phyloP scores from a whole-genome alignment of 2,888 invertebrate species.

The Polymixis lichenea region DNA sequence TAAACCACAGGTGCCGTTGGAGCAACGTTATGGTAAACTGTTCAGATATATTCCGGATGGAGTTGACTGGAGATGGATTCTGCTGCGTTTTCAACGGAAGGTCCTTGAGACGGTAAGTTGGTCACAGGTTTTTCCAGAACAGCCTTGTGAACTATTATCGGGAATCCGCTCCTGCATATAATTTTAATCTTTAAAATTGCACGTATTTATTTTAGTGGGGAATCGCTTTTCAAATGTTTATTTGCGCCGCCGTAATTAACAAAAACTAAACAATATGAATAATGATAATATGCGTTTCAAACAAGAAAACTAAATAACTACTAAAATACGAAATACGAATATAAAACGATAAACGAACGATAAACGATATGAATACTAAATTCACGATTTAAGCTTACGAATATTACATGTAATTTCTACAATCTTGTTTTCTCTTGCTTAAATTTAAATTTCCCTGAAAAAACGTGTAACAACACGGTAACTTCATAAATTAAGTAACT shows the following conservation, averaged over 20 bases:
- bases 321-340: too few species aligned
- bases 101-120: conserved; percentile 57
- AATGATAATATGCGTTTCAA: background rate
- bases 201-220: too few species aligned
- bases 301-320: too few species aligned
- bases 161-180: too few species aligned
- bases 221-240: background rate
- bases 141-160: too few species aligned
- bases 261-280: too few species aligned
- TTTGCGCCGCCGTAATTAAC: background rate
- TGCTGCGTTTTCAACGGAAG: conserved; percentile 90
- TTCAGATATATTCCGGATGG: conserved; percentile 83
- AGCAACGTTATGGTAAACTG: conserved; percentile 78
- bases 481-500: conserved; percentile 23
- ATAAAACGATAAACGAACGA: too few species aligned
- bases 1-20: conserved; percentile 84
- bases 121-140: background rate
- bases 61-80: conserved; percentile 89
- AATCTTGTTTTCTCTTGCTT: conserved; percentile 30
- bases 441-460: conserved; percentile 45
- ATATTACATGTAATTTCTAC: conserved; percentile 9
- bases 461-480: conserved; percentile 17
- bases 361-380: too few species aligned
- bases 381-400: conserved; percentile 15
- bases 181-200: too few species aligned